These are phyloP conservation scores for Rhagoletis pomonella DNA, from an alignment of 1,140 invertebrate species.

Conservation along the genomic window DNA sequence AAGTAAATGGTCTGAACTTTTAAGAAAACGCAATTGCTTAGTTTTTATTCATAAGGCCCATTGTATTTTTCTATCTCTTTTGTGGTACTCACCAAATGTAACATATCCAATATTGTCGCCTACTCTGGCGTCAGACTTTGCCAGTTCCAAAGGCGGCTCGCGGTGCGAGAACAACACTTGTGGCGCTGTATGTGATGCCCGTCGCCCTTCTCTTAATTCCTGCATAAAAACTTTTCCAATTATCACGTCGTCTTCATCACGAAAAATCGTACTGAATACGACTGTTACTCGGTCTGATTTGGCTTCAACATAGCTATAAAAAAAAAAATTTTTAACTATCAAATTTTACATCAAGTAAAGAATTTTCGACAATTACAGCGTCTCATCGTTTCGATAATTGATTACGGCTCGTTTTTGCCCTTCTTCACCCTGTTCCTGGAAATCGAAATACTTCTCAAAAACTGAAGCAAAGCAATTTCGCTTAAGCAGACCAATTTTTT, in stretches of 20 bases:
- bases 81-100: conserved; percentile 89
- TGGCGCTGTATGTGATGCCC: conserved; percentile 96
- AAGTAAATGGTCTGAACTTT: too few species aligned
- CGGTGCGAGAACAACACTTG: conserved; percentile 95
- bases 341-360: conserved; percentile 18
- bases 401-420: conserved; percentile 96
- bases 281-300: conserved; percentile 98
- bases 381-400: conserved; percentile 99
- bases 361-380: conserved; percentile 84
- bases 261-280: conserved; percentile 99
- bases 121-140: conserved; percentile 93
- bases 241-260: conserved; percentile 98
- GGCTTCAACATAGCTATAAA: conserved; percentile 93
- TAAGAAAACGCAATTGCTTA: too few species aligned
- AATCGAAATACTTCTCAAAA: conserved; percentile 99
- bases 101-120: conserved; percentile 99
- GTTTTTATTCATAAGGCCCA: too few species aligned
- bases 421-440: conserved; percentile 94
- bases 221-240: conserved; percentile 99
- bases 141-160: conserved; percentile 96
- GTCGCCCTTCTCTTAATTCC: conserved; percentile 97
- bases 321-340: conserved; percentile 46
- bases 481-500: conserved; percentile 96
- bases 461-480: conserved; percentile 99
- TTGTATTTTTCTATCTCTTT: too few species aligned